These are phyloP conservation scores for Chaetodon trifascialis DNA, from an alignment of 2,113 vertebrate genomes.

Conservation along the genomic window DNA sequence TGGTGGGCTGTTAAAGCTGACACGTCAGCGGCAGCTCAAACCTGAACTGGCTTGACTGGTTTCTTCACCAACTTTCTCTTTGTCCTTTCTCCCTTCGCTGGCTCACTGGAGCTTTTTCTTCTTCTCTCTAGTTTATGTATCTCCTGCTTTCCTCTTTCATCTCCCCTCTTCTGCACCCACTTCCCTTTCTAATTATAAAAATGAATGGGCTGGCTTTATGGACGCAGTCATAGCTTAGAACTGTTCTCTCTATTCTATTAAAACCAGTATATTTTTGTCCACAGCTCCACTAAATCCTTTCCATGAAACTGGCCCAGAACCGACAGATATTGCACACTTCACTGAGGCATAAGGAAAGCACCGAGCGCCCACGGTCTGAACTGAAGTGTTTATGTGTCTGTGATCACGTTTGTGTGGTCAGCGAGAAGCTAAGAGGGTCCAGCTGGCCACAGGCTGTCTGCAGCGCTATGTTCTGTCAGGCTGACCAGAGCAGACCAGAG, in stretches of 20 bases:
- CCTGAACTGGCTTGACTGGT: slow-evolving; percentile 49
- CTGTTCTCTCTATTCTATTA: slow-evolving; percentile 31
- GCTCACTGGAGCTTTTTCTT: background rate
- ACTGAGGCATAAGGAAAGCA: slow-evolving; percentile 18
- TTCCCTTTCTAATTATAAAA: slow-evolving; percentile 46
- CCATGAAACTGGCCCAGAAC: slow-evolving; percentile 33
- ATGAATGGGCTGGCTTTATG: slow-evolving; percentile 31
- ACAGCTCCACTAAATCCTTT: slow-evolving; percentile 23
- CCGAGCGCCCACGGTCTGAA: slow-evolving; percentile 3
- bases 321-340: slow-evolving; percentile 24
- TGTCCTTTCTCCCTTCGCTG: background rate
- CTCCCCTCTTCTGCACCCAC: slow-evolving; percentile 24
- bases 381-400: slow-evolving; percentile 44
- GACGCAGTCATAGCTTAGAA: slow-evolving; percentile 2
- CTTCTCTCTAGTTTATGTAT: slow-evolving; percentile 10
- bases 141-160: slow-evolving; percentile 1
- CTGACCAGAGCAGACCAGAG: slow-evolving; percentile 52
- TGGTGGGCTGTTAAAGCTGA: slow-evolving; percentile 48
- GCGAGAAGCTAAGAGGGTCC: slow-evolving; percentile 52
- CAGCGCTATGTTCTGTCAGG: slow-evolving; percentile 58
- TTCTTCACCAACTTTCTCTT: slow-evolving; percentile 25
- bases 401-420: slow-evolving; percentile 51
- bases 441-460: slow-evolving; percentile 64
- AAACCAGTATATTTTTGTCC: slow-evolving; percentile 23
- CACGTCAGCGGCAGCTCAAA: slow-evolving; percentile 44